Evolutionary conservation across 2,888 invertebrate species (phyloP).

Genomic region (Coremacera marginata): DNA sequence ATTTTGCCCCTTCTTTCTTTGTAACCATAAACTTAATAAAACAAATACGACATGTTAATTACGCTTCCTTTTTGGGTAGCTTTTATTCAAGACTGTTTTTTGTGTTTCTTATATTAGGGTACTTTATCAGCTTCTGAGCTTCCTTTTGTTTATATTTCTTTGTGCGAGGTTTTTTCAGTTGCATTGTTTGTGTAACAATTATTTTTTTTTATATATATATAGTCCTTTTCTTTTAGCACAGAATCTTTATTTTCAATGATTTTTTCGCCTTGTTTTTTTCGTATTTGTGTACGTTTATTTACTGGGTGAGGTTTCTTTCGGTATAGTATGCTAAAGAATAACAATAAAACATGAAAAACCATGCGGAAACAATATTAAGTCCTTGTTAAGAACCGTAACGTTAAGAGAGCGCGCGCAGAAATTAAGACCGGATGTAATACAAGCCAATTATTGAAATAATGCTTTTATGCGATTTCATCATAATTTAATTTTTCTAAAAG

Average conservation of each 20-base stretch:
- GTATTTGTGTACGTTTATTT: not conserved
- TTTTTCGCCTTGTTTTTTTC: not conserved
- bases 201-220: too few relatives aligned
- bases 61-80: too few relatives aligned
- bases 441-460: constrained; percentile 35
- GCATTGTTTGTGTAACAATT: too few relatives aligned
- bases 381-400: not conserved
- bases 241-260: too few relatives aligned
- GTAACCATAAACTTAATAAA: too few relatives aligned
- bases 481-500: constrained; percentile 15
- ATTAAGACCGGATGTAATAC: constrained; percentile 26
- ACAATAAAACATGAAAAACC: not conserved
- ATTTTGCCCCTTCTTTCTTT: too few relatives aligned
- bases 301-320: not conserved
- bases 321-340: not conserved
- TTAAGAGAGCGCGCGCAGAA: constrained; percentile 4
- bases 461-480: constrained; percentile 27
- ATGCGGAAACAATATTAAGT: not conserved
- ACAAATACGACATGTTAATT: too few relatives aligned
- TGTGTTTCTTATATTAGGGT: not conserved
- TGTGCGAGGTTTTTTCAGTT: too few relatives aligned
- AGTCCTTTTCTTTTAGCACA: too few relatives aligned
- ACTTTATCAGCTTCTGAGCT: too few relatives aligned
- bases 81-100: not conserved
- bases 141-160: too few relatives aligned